Evolutionary conservation across 2,797 vertebrate species (phyloP).

Genomic region (Typhlichthys eigenmanni): DNA sequence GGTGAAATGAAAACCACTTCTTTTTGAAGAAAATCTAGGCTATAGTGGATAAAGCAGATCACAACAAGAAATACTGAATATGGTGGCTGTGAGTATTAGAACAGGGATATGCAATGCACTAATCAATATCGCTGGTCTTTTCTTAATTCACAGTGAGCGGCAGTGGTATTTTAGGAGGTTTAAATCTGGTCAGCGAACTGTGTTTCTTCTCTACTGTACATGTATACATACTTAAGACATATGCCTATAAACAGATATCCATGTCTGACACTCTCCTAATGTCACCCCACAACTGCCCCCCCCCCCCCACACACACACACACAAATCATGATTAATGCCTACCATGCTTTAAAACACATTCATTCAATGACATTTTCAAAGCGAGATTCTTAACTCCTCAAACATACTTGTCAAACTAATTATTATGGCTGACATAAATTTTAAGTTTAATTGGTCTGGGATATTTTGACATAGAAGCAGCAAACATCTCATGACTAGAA

Average conservation of each 20-base stretch:
- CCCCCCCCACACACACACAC: neutral
- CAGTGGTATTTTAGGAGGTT: too few relatives aligned
- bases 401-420: slow-evolving; percentile 31
- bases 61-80: slow-evolving; percentile 21
- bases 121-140: neutral
- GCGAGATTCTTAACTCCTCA: slow-evolving; percentile 12
- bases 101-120: slow-evolving; percentile 19
- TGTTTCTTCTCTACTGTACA: too few relatives aligned
- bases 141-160: neutral
- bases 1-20: too few relatives aligned
- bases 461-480: slow-evolving; percentile 39
- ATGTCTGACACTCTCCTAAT: neutral
- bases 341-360: neutral
- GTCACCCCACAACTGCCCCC: too few relatives aligned
- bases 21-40: slow-evolving; percentile 3
- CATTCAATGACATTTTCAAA: slow-evolving; percentile 32
- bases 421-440: slow-evolving; percentile 24
- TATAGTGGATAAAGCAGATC: neutral
- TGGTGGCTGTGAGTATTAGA: slow-evolving; percentile 18
- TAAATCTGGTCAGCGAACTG: too few relatives aligned
- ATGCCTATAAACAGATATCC: neutral
- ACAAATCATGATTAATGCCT: too few relatives aligned
- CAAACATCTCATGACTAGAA: slow-evolving; percentile 34
- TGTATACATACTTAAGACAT: neutral
- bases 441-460: slow-evolving; percentile 36